These are phyloP conservation scores for Morpho achilles DNA, from an alignment of 2,888 invertebrate species.

Conservation along the genomic window DNA sequence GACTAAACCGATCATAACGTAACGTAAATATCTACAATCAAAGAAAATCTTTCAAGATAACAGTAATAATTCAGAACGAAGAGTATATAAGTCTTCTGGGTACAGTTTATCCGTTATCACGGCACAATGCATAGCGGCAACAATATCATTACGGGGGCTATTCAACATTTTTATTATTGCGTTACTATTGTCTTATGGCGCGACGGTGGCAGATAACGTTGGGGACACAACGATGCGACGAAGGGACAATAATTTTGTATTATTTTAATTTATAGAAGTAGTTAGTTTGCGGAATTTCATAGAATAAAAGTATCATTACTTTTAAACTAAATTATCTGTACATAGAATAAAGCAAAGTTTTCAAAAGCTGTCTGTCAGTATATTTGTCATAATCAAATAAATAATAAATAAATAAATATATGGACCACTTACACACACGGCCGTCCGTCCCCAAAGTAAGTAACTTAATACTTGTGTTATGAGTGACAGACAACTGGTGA, in stretches of 20 bases:
- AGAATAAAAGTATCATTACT: no score
- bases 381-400: no score
- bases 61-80: slow-evolving; percentile 21
- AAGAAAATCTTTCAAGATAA: slow-evolving; percentile 24
- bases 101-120: slow-evolving; percentile 79
- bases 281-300: no score
- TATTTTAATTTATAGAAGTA: neutral
- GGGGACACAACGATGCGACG: slow-evolving; percentile 37
- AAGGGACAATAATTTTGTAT: neutral
- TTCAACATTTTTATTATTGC: slow-evolving; percentile 81
- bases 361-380: no score
- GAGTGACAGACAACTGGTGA: no score
- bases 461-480: no score
- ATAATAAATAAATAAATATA: no score
- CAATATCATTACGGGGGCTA: slow-evolving; percentile 76
- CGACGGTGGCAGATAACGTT: slow-evolving; percentile 64
- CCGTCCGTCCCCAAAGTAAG: no score
- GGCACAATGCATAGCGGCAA: slow-evolving; percentile 71
- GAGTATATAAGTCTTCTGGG: slow-evolving; percentile 51
- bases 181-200: slow-evolving; percentile 78
- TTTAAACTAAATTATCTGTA: no score
- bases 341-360: no score
- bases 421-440: no score
- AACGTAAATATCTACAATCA: neutral
- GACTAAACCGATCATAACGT: no score